Base-by-base conservation (phyloP, 2,888 invertebrate species). In the Eupithecia subfuscata region DNA sequence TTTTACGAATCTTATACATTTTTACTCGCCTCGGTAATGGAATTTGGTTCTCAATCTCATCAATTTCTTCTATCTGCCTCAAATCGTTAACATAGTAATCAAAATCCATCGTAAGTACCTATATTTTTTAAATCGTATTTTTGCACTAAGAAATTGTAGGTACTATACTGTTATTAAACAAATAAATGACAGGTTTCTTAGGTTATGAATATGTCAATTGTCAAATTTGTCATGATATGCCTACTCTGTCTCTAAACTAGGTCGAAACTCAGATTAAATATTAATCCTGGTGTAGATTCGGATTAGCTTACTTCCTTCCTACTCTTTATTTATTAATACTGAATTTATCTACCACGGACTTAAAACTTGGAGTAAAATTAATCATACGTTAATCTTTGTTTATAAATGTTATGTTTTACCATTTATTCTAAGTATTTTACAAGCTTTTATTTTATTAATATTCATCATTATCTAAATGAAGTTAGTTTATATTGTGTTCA, bases 1-100 rank as follows among this genome's bases (percentile, higher is more conserved):
- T 52, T n/a, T 52, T 52, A 52, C 52, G 52, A 52, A 52, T n/a
- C 52, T 52, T 52, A 52, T 52, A 52, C 52, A 52, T 52, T 52
- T 52, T 52, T n/a, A 52, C 52, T n/a, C 52, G 52, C 2, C 52
- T 48, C 48, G 48, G 48, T 18, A 48, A 48, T 48, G 48, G 48
- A 16, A 18, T 48, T 48, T 18, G 48, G 48, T 48, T 48, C 18
- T 5, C 18, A 80, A 48, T 18, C 48, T 48, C 18, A 48, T 7
- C 18, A 7, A 48, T 48, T 16, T 48, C 48, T 48, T 48, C 18
- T 48, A 48, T 48, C 48, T 48, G 48, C 48, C 48, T 48, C 48
- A 48, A 48, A 48, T 48, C 48, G 48, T 48, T 48, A 18, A 48
- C 48, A 48, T 48, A 48, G 18, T 48, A 48, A 48, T 48, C 48